Evolutionary conservation across 1,140 invertebrate species (phyloP), one percentile per base, ranked within the genome.

Genomic region (Melanaphis sacchari): DNA sequence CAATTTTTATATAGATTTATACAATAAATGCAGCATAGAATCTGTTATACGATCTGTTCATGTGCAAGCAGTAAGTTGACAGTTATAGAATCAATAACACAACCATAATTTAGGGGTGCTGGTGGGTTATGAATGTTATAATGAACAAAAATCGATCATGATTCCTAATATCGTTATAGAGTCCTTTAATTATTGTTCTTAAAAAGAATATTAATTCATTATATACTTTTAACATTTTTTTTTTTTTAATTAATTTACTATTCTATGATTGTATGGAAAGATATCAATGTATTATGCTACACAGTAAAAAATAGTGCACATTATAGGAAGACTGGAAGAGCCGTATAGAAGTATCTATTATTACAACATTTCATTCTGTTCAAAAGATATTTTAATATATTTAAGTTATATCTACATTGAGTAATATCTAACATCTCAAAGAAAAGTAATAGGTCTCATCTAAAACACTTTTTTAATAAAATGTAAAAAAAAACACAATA

Each of bases 1-100:
- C 49, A 90, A 59, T 54, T 59, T 90, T 59, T 38, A 90, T 59
- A 59, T 59, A 59, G 22, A 90, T 54, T 90, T 59, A 59, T 24
- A 59, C 49, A 90, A 54, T 43, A 59, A 90, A 90, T 11, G 24
- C 40, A 8, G 40, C 49, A 38, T 43, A 1, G 21, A 90, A 36
- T 11, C 22, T 52, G 18, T 59, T 59, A 40, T 90, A 41, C 21
- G 88, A 40, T 11, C 38, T 59, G 40, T 59, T 90, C 88, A 40
- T 90, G 52, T 90, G 31, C 15, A 52, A 89, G 46, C 40, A 54
- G 8, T 26, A 41, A 90, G 88, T 90, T 90, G 88, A 90, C 88
- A 90, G 88, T 90, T 59, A 40, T 22, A 59, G 9, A 59, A 90
- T 9, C 38, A 41, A 15, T 38, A 21, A 54, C 26, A 90, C 22